Evolutionary conservation across 2,113 vertebrate species (phyloP), one percentile per base, ranked within the genome.

Genomic region (Chionodraco myersi): DNA sequence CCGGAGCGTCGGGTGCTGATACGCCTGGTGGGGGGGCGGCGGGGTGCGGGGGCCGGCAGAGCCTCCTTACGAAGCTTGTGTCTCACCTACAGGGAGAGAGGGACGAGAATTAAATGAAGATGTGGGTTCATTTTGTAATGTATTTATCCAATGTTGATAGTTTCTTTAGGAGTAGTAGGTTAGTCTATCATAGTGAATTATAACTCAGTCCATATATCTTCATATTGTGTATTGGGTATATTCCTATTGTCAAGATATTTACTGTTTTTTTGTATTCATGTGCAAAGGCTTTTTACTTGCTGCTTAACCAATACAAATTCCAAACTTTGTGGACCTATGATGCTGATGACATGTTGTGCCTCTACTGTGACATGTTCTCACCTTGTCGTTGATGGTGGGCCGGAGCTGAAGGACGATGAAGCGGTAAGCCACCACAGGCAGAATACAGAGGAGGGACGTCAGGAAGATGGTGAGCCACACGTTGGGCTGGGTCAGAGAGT

Each of bases 401-500:
- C 58, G 87, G 56, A 99, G 76, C 53, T 96, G 94, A 15, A 92
- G 68, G 77, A 91, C 91, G 75, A 97, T 82, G 91, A 98, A 98
- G 16, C 95, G 94, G 74, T 94, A 94, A 11, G 93, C 95, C 36
- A 97, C 81, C 9, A 96, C 93, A 0, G 98, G 97, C 63, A 98
- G 86, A 26, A 93, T 76, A 6, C 97, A 99, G 72, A 99, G 95
- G 53, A 92, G 70, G 6, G 95, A 85, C 13, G 96, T 95, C 80
- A 99, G 95, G 77, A 96, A 83, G 51, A 99, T 89, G 57, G 95
- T 95, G 68, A 99, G 92, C 97, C 97, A 99, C 72, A 97, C 89
- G 0, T 94, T 97, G 0, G 97, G 97, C 86, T 97, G 96, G 84
- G 86, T 96, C 70, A 99, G 88, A 13, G 95, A 96, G 91, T 97